These are phyloP conservation scores for Salminus brasiliensis DNA, from an alignment of 2,113 vertebrate genomes.

Conservation along the genomic window DNA sequence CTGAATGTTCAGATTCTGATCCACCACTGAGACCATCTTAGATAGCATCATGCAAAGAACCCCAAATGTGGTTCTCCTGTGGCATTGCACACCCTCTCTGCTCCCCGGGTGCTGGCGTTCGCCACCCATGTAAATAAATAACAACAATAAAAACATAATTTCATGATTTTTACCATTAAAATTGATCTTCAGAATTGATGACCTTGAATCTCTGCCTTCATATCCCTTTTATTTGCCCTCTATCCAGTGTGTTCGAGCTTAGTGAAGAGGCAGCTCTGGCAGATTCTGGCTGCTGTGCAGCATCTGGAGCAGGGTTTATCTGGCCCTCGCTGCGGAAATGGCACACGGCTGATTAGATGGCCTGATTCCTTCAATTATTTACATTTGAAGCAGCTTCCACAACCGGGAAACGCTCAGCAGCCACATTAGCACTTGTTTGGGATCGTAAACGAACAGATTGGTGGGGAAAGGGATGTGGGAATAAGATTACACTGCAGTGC, in stretches of 20 bases:
- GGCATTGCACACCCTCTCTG: too few relatives aligned
- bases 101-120: too few relatives aligned
- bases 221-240: neutral
- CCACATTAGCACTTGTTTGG: slow-evolving; percentile 34
- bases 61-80: too few relatives aligned
- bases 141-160: too few relatives aligned
- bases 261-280: neutral
- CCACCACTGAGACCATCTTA: too few relatives aligned
- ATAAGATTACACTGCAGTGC: neutral
- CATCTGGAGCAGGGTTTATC: slow-evolving; percentile 13
- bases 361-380: slow-evolving; percentile 46
- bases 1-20: too few relatives aligned
- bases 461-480: neutral
- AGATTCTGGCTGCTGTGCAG: neutral
- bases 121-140: too few relatives aligned
- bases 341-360: slow-evolving; percentile 47
- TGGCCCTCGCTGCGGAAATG: slow-evolving; percentile 17
- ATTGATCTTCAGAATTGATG: too few relatives aligned
- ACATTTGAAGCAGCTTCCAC: slow-evolving; percentile 18
- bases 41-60: too few relatives aligned
- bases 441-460: slow-evolving; percentile 28
- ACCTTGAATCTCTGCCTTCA: too few relatives aligned
- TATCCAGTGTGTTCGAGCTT: neutral
- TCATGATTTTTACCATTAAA: too few relatives aligned
- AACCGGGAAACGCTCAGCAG: slow-evolving; percentile 13